A percentile compares a stretch with the other conserved stretches of the same genome.
Evolutionary conservation across 2,113 vertebrate genomes (phyloP).

Genomic region (Forbesichthys agassizii): DNA sequence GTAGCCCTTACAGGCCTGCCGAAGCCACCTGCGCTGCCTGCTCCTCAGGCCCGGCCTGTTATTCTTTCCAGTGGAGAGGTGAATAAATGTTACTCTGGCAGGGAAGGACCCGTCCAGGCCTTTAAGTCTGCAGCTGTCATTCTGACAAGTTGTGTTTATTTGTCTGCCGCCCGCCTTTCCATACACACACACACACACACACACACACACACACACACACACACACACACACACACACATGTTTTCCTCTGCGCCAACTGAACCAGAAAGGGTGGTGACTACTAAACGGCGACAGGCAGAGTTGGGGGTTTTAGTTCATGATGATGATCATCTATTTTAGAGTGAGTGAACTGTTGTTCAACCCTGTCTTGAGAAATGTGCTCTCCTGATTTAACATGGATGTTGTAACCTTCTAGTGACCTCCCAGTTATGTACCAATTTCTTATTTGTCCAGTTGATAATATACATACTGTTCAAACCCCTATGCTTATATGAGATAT

Average conservation of each 20-base stretch:
- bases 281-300: conserved; percentile 16
- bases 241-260: conserved; percentile 38
- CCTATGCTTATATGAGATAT: too few species aligned
- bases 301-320: conserved; percentile 32
- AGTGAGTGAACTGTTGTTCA: conserved; percentile 47
- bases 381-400: background rate
- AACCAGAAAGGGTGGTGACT: conserved; percentile 49
- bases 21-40: conserved; percentile 56
- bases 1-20: conserved; percentile 22
- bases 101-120: conserved; percentile 46
- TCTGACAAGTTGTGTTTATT: conserved; percentile 65
- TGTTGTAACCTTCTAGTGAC: conserved; percentile 23
- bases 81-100: conserved; percentile 48
- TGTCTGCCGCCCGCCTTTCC: conserved; percentile 41
- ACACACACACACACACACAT: conserved; percentile 3
- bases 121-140: conserved; percentile 43
- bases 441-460: too few species aligned
- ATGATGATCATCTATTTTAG: conserved; percentile 51
- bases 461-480: too few species aligned
- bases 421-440: background rate
- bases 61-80: conserved; percentile 68
- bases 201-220: background rate
- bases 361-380: conserved; percentile 40
- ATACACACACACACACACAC: background rate
- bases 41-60: conserved; percentile 58